Percentiles rank a stretch among this genome's conserved stretches.
Evolutionary conservation across 2,888 invertebrate genomes (phyloP).

Genomic region (Calameuta pallipes): DNA sequence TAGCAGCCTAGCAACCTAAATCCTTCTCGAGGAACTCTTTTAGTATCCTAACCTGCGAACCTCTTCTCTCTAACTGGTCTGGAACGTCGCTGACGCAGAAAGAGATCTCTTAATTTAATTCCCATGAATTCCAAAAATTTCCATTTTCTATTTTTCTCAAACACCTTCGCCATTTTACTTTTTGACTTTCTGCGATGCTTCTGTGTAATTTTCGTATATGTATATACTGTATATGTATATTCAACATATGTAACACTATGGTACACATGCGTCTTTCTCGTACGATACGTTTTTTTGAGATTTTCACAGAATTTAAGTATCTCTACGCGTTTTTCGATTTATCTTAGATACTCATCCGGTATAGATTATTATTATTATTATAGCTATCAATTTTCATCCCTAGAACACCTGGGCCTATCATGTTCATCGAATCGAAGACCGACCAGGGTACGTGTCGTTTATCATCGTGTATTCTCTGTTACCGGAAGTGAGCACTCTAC

Average conservation of each 20-base stretch:
- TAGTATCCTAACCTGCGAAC: background rate
- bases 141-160: background rate
- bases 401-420: background rate
- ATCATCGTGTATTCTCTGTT: background rate
- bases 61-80: background rate
- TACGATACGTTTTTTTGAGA: background rate
- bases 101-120: background rate
- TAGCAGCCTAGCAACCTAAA: background rate
- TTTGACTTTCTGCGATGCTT: background rate
- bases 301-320: background rate
- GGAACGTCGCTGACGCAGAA: background rate
- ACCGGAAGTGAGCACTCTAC: background rate
- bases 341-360: background rate
- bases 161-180: background rate
- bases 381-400: background rate
- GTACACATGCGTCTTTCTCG: background rate
- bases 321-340: background rate
- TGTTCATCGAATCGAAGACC: background rate
- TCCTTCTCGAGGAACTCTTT: background rate
- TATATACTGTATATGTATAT: background rate
- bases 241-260: background rate
- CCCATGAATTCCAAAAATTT: background rate
- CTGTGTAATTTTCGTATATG: background rate
- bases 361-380: background rate
- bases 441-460: background rate